Conservation (phyloP, 2,113 vertebrate genomes). For the Rhegmatorhina hoffmannsi region DNA sequence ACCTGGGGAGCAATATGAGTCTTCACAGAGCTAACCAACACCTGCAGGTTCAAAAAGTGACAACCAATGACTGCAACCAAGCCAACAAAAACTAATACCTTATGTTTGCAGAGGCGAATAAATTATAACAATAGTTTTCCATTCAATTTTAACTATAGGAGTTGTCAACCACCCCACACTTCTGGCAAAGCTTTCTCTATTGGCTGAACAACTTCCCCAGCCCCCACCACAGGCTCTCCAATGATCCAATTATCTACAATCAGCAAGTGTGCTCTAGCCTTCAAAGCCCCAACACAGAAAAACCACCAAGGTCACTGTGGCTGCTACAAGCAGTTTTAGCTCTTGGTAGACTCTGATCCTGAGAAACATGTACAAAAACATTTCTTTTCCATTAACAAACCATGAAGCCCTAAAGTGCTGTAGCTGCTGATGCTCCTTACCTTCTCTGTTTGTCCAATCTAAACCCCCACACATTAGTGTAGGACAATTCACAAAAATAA, state of each 20-base stretch:
- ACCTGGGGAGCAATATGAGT: constrained; percentile 1
- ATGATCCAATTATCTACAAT: not conserved
- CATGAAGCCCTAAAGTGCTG: not conserved
- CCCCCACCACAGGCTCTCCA: not conserved
- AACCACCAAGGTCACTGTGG: not conserved
- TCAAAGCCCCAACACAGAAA: not conserved
- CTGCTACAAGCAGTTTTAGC: not conserved
- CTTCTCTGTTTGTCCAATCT: not conserved
- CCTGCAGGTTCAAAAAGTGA: constrained; percentile 58
- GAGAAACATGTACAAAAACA: not conserved
- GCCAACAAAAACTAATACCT: constrained; percentile 38
- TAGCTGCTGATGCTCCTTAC: not conserved
- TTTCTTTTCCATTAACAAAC: not conserved
- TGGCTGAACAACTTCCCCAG: not conserved
- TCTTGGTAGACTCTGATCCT: not conserved
- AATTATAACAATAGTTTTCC: constrained; percentile 1
- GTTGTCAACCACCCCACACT: not conserved
- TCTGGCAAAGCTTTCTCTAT: not conserved
- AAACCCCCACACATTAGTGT: fast-evolving
- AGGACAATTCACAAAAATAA: not conserved
- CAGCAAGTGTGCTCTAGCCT: not conserved
- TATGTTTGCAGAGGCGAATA: constrained; percentile 41
- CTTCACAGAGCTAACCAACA: constrained; percentile 1
- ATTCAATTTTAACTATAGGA: not conserved
- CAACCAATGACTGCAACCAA: not conserved